Percentiles rank a stretch among this genome's conserved stretches.
These are phyloP conservation scores for Gobius niger DNA, from an alignment of 2,113 vertebrate genomes.

Conservation along the genomic window DNA sequence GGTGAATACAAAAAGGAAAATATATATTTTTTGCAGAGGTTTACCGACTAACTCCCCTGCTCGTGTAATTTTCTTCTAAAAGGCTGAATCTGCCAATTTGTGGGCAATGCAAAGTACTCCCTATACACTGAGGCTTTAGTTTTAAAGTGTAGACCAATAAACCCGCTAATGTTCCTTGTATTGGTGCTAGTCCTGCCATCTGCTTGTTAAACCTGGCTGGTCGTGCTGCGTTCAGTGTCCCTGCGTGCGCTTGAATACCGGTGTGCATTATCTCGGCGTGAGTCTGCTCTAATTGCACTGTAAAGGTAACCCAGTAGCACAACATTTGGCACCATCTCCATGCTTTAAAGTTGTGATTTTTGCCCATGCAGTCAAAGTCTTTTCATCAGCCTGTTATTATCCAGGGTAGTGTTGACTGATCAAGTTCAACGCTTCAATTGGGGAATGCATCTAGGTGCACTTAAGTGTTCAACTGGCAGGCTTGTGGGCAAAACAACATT, in stretches of 20 bases:
- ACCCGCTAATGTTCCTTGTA: background rate
- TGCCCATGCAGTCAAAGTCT: conserved; percentile 40
- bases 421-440: conserved; percentile 37
- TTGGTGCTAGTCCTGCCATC: conserved; percentile 25
- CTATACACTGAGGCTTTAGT: background rate
- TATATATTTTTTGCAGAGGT: background rate
- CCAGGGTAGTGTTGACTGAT: conserved; percentile 14
- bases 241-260: conserved; percentile 36
- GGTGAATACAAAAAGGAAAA: too few species aligned
- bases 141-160: background rate
- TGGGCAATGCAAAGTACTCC: background rate
- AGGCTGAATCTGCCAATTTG: background rate
- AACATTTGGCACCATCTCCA: conserved; percentile 48
- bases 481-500: conserved; percentile 3
- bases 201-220: conserved; percentile 50
- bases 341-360: conserved; percentile 61
- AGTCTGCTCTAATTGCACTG: conserved; percentile 58
- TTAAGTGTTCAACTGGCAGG: conserved; percentile 33
- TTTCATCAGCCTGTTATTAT: conserved; percentile 2
- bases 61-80: background rate
- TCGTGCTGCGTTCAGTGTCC: conserved; percentile 32
- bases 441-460: conserved; percentile 44
- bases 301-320: conserved; percentile 35
- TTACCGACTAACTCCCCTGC: background rate
- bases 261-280: conserved; percentile 57